These are phyloP conservation scores for Ennomos quercinarius DNA, from an alignment of 2,888 invertebrate species.

Conservation along the genomic window DNA sequence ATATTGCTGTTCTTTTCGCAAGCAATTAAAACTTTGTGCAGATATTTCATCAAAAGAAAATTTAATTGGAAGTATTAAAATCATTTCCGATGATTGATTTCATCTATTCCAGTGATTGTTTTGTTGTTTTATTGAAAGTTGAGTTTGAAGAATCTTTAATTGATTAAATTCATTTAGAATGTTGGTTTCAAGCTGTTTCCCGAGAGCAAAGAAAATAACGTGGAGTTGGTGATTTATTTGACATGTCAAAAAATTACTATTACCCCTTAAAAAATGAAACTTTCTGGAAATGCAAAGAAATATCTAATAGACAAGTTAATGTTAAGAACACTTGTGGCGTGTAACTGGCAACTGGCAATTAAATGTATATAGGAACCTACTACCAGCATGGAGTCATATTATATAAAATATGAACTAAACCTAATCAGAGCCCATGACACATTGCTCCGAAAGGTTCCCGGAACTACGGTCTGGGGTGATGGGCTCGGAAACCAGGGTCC, in stretches of 20 bases:
- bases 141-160: constrained; percentile 13
- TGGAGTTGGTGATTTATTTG: no score
- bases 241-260: no score
- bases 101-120: constrained; percentile 18
- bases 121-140: constrained; percentile 2
- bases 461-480: constrained; percentile 57
- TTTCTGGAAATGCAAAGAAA: no score
- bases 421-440: neutral
- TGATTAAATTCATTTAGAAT: constrained; percentile 3
- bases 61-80: constrained; percentile 16
- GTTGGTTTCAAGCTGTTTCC: no score
- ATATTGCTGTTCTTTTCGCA: constrained; percentile 20
- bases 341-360: no score
- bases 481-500: constrained; percentile 42
- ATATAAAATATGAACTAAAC: no score
- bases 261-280: no score
- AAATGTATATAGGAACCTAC: no score
- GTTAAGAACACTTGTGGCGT: no score
- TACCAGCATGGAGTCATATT: no score
- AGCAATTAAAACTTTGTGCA: constrained; percentile 27
- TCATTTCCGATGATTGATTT: constrained; percentile 12
- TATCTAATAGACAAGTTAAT: no score
- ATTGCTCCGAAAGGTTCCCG: constrained; percentile 61
- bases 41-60: constrained; percentile 21
- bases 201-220: no score